Percentiles rank a stretch among this genome's conserved stretches.
Evolutionary conservation across 2,797 vertebrate species (phyloP).

Genomic region (Bradypodion ventrale): DNA sequence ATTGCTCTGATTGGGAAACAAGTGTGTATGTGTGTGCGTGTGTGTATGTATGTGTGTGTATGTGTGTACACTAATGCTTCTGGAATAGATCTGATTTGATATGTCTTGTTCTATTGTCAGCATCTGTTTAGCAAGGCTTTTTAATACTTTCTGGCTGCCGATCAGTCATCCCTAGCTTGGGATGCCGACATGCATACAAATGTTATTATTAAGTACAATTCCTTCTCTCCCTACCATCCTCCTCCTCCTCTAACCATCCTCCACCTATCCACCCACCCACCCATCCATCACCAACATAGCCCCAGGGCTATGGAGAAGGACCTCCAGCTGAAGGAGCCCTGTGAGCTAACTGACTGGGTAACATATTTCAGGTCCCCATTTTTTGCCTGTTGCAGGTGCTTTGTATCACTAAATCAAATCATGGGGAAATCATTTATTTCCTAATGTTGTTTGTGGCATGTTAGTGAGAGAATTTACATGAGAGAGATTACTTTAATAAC

Average conservation of each 20-base stretch:
- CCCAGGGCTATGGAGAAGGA: constrained; percentile 61
- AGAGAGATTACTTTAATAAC: constrained; percentile 93
- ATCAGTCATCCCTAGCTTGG: constrained; percentile 88
- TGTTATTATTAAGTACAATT: constrained; percentile 84
- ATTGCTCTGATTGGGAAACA: constrained; percentile 68
- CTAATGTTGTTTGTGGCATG: constrained; percentile 85
- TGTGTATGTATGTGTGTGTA: constrained; percentile 45
- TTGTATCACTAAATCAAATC: constrained; percentile 90
- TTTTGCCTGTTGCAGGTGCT: constrained; percentile 81
- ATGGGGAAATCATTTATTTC: constrained; percentile 88
- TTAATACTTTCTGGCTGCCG: constrained; percentile 89
- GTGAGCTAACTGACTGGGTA: constrained; percentile 77
- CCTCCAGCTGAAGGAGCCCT: constrained; percentile 58
- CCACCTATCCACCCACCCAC: constrained; percentile 50
- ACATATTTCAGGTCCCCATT: constrained; percentile 89
- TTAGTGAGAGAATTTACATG: constrained; percentile 82
- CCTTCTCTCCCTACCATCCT: constrained; percentile 60
- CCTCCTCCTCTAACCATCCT: constrained; percentile 40
- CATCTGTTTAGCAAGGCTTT: constrained; percentile 85
- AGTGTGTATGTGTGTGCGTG: constrained; percentile 43
- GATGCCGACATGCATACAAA: constrained; percentile 84
- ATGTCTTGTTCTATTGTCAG: constrained; percentile 88
- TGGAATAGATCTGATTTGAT: constrained; percentile 89
- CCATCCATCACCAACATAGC: constrained; percentile 62
- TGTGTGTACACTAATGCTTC: constrained; percentile 82